Base-by-base conservation (phyloP, 2,888 invertebrate genomes). In the Drosophila rellima region DNA sequence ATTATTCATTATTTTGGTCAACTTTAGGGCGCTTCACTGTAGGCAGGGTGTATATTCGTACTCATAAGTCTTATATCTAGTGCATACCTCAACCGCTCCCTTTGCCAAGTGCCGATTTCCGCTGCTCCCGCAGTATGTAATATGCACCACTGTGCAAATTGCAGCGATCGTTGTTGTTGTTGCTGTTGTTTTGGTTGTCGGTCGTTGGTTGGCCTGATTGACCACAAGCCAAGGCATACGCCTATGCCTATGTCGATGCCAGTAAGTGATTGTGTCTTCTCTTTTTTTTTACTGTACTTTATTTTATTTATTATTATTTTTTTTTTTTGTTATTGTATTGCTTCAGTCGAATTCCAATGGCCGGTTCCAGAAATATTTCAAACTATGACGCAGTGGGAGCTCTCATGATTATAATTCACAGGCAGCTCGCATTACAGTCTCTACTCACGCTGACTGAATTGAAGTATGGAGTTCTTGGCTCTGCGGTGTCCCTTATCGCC, bases 341-440 rank as follows among this genome's bases (percentile, higher is more conserved):
- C 20, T 57, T 23, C 8, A 40, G n/a, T 8, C 45, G 35, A 26
- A 8, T 56, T 51, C 7, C 57, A 29, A 13, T 23, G 29, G 20
- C 55, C 15, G 61, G 13, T 45, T 44, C 51, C 59, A 47, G 56
- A 74, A 70, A 57, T 50, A 45, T 50, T 13, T 31, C 42, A 40
- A 59, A 15, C 60, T 54, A 65, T 80, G 78, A 74, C 82, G 74
- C 80, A 75, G 73, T 70, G 51, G 66, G 31, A 55, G 42, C 29
- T 45, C 31, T 54, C 45, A 61, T 61, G 44, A 80, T 23, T 78
- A 48, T 42, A 40, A 56, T 88, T 85, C 82, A 51, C 82, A 82
- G 65, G 80, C 88, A 74, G 82, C 79, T 82, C 88, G 54, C 42
- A 70, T 82, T 82, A 63, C 76, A 55, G 23, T 55, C 62, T 31